Conservation (phyloP, 2,888 invertebrate species). For the Callyntrura sp. region DNA sequence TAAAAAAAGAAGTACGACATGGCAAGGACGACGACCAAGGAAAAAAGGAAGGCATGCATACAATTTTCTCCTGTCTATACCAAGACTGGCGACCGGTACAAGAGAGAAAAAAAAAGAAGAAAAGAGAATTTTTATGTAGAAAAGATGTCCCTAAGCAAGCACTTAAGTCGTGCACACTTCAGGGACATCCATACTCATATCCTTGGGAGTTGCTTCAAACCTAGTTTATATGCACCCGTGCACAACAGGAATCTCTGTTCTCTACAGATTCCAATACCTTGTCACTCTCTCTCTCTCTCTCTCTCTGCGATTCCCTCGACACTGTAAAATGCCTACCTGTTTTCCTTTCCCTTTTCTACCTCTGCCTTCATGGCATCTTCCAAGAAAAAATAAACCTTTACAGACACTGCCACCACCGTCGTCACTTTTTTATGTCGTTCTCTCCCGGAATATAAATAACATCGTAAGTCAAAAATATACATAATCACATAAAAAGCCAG, state of each 20-base stretch:
- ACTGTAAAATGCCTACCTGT: conserved; percentile 55
- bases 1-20: conserved; percentile 46
- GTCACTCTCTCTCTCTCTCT: conserved; percentile 42
- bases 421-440: conserved; percentile 20
- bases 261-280: conserved; percentile 36
- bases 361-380: neutral
- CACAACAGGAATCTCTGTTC: conserved; percentile 44
- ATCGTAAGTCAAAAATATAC: neutral
- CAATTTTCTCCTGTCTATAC: conserved; percentile 11
- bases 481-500: conserved; percentile 24
- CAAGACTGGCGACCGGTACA: neutral
- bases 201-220: conserved; percentile 5
- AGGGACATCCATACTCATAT: conserved; percentile 13
- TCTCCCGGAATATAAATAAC: conserved; percentile 36
- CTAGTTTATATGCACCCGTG: neutral
- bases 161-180: conserved; percentile 29
- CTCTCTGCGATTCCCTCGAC: neutral
- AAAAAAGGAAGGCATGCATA: neutral
- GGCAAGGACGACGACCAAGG: neutral
- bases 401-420: neutral
- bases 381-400: neutral
- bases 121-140: conserved; percentile 33
- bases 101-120: too few species aligned
- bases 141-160: conserved; percentile 33
- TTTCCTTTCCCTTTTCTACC: neutral